Percentiles rank a stretch among this genome's conserved stretches.
phyloP scores from a whole-genome alignment of 2,113 vertebrate species.

The Rhinoptilus africanus region DNA sequence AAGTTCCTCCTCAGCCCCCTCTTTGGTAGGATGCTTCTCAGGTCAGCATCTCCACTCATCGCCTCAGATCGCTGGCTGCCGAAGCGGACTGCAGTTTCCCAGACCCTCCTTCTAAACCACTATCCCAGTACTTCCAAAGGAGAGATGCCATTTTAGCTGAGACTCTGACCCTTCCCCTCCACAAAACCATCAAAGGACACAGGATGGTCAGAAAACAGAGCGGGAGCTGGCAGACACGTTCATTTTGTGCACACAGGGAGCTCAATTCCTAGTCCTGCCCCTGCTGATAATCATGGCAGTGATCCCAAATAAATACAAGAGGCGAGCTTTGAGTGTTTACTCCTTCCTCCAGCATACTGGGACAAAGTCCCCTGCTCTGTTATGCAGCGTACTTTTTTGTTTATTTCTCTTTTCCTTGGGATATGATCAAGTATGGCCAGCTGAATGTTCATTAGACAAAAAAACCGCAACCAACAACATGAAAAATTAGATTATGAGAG shows the following conservation, averaged over 20 bases:
- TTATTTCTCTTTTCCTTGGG: neutral
- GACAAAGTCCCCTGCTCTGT: neutral
- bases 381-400: neutral
- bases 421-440: neutral
- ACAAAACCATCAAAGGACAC: neutral
- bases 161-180: neutral
- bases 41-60: neutral
- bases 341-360: neutral
- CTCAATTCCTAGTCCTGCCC: neutral
- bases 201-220: neutral
- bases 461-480: neutral
- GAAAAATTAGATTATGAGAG: neutral
- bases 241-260: neutral
- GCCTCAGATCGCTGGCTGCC: accelerated
- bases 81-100: neutral
- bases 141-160: neutral
- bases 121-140: neutral
- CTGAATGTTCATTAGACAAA: neutral
- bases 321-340: neutral
- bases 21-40: neutral
- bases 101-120: neutral
- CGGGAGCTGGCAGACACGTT: neutral
- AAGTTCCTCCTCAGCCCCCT: neutral
- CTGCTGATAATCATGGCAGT: neutral
- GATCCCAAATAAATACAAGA: neutral